A percentile compares a stretch with the other conserved stretches of the same genome.
Conservation (phyloP, 92 coral and sea anemone species). For the Umimayanthus kanabou region DNA sequence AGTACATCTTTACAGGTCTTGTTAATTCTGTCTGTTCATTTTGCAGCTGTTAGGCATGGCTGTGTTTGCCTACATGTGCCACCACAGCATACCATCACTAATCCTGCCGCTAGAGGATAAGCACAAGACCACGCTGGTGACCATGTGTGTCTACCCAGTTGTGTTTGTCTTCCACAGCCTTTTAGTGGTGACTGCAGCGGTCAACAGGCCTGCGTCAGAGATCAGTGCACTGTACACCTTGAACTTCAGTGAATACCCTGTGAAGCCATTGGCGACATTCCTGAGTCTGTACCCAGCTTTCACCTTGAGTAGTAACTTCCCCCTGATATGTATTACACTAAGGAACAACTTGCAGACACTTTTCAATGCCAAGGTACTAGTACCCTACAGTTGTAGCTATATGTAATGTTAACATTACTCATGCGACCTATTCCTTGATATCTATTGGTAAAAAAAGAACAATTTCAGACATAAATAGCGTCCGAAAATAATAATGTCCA, state of each 20-base stretch:
- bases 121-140: constrained; percentile 52
- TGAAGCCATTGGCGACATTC: constrained; percentile 66
- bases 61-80: constrained; percentile 85
- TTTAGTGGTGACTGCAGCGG: constrained; percentile 60
- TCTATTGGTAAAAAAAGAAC: too few species aligned
- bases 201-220: constrained; percentile 74
- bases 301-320: constrained; percentile 80
- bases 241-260: constrained; percentile 62
- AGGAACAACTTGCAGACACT: constrained; percentile 77
- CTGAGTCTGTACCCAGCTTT: constrained; percentile 82
- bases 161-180: constrained; percentile 62
- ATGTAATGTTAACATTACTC: too few species aligned
- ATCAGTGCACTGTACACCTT: constrained; percentile 37
- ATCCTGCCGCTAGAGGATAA: constrained; percentile 70
- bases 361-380: constrained; percentile 74
- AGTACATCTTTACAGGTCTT: neutral
- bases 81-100: constrained; percentile 72
- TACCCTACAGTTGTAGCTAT: too few species aligned
- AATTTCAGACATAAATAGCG: neutral
- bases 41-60: constrained; percentile 78
- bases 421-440: neutral
- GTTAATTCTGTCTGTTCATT: neutral
- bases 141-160: constrained; percentile 60
- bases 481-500: neutral
- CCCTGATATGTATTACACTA: constrained; percentile 78